These are phyloP conservation scores for Alauda arvensis DNA, from an alignment of 2,797 vertebrate species.

Conservation along the genomic window DNA sequence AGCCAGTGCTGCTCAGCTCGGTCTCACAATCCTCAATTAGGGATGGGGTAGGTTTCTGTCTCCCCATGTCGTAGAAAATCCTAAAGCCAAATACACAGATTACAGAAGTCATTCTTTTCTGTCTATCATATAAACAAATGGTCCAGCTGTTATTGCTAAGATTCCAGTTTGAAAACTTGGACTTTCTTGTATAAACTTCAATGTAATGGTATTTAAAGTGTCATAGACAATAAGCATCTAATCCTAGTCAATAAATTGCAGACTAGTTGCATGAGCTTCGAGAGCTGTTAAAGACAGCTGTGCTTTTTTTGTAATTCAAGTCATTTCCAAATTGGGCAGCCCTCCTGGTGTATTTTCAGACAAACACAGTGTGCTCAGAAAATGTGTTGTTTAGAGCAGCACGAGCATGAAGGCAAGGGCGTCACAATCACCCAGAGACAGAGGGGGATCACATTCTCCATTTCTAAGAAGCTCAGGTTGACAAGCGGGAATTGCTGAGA, in stretches of 20 bases:
- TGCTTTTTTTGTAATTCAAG: slow-evolving; percentile 76
- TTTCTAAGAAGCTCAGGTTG: slow-evolving; percentile 41
- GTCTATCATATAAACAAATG: slow-evolving; percentile 83
- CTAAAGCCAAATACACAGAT: slow-evolving; percentile 75
- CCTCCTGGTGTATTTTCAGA: slow-evolving; percentile 78
- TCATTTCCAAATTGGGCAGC: slow-evolving; percentile 73
- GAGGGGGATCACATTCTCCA: neutral
- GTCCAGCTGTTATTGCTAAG: slow-evolving; percentile 80
- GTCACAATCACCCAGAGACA: slow-evolving; percentile 24
- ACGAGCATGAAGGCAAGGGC: slow-evolving; percentile 30
- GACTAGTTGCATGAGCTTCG: slow-evolving; percentile 73
- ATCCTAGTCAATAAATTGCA: slow-evolving; percentile 82
- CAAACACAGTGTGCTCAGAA: slow-evolving; percentile 73
- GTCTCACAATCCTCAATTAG: slow-evolving; percentile 64
- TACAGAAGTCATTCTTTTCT: slow-evolving; percentile 82
- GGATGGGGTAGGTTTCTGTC: slow-evolving; percentile 56
- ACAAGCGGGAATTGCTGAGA: neutral
- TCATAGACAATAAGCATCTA: slow-evolving; percentile 84
- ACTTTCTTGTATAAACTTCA: slow-evolving; percentile 84
- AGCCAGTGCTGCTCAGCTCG: slow-evolving; percentile 57
- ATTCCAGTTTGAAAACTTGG: slow-evolving; percentile 82
- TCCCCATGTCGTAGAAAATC: slow-evolving; percentile 63
- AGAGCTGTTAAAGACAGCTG: slow-evolving; percentile 78
- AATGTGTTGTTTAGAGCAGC: slow-evolving; percentile 66
- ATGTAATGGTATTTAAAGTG: slow-evolving; percentile 87